These are phyloP conservation scores for Meiosimyza platycephala DNA, from an alignment of 2,888 invertebrate species.

Conservation along the genomic window DNA sequence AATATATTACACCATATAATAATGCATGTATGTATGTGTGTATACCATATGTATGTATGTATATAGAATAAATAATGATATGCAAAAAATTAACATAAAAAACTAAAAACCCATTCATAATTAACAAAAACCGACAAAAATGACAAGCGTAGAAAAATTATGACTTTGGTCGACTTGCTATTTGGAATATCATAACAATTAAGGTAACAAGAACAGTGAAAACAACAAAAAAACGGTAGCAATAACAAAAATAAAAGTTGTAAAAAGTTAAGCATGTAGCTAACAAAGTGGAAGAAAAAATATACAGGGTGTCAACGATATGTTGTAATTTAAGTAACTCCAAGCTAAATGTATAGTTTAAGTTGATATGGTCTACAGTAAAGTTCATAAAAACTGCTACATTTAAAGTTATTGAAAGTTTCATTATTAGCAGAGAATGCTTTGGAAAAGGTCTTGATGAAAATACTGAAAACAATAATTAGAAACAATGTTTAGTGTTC, in stretches of 20 bases:
- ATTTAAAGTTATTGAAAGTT: no score
- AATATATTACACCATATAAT: no score
- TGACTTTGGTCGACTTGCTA: conserved; percentile 37
- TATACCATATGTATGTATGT: no score
- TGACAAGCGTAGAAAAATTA: conserved; percentile 41
- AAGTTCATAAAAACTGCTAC: no score
- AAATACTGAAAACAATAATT: no score
- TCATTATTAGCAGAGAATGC: no score
- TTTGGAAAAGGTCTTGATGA: no score
- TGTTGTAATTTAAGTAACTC: conserved; percentile 30
- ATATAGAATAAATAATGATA: no score
- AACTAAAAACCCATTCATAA: conserved; percentile 30
- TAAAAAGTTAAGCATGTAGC: conserved; percentile 30
- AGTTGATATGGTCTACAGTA: no score
- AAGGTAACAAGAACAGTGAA: conserved; percentile 1
- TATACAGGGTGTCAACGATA: conserved; percentile 8
- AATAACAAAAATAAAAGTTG: conserved; percentile 3
- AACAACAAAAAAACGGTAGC: background rate
- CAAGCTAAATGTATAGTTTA: background rate
- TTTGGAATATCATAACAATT: conserved; percentile 26
- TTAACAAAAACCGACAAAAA: conserved; percentile 40
- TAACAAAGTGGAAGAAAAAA: conserved; percentile 8
- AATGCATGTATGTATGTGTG: no score
- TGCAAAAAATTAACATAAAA: no score
- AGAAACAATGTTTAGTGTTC: no score